Evolutionary conservation across 1,140 invertebrate species (phyloP).

Genomic region (Aphelinus certus): DNA sequence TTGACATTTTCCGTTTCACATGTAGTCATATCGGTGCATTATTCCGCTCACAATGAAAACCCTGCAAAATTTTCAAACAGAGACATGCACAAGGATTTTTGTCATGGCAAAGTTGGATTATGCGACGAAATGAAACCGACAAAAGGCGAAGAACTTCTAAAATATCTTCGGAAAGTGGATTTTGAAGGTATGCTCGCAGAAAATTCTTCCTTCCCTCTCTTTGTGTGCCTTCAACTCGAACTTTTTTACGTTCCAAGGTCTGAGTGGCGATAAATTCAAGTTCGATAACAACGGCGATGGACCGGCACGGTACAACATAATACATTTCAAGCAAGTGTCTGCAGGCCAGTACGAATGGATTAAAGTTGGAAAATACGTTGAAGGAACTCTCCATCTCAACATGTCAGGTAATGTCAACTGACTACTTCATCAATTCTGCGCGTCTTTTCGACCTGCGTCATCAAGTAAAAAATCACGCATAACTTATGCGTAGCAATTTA

Average conservation of each 20-base stretch:
- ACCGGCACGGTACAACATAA: constrained; percentile 92
- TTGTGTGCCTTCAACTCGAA: background rate
- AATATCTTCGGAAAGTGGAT: constrained; percentile 83
- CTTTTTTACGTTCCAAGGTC: constrained; percentile 65
- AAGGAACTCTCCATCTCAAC: constrained; percentile 81
- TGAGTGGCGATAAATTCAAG: constrained; percentile 88
- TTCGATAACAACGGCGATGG: constrained; percentile 92
- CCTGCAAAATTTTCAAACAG: constrained; percentile 58
- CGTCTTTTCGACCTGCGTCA: no score
- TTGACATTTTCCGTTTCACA: background rate
- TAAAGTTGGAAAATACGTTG: constrained; percentile 83
- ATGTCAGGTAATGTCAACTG: constrained; percentile 71
- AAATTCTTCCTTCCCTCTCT: constrained; percentile 32
- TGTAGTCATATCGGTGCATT: no score
- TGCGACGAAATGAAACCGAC: constrained; percentile 90
- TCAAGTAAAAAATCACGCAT: no score
- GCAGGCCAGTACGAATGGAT: constrained; percentile 84
- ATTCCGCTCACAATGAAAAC: no score
- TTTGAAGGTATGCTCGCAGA: constrained; percentile 76
- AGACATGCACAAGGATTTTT: constrained; percentile 85
- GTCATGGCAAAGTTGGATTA: constrained; percentile 76
- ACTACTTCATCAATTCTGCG: no score
- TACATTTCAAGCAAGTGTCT: constrained; percentile 89
- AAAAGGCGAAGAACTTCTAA: constrained; percentile 83
- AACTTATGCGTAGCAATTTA: no score